Evolutionary conservation across 2,888 invertebrate species (phyloP).

Genomic region (Metacarcinus magister): DNA sequence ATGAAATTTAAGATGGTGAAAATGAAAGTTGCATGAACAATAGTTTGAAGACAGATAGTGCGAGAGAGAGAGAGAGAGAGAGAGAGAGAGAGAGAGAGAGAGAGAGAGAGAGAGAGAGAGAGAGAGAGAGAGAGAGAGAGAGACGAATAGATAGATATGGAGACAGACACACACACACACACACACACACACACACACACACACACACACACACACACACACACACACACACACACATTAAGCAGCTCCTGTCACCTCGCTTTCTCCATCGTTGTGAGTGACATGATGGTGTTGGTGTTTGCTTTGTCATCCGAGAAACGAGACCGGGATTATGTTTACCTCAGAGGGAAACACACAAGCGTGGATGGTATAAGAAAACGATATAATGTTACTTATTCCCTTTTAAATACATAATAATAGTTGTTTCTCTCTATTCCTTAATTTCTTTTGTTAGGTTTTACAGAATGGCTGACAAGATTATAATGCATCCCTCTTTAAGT

Average conservation of each 20-base stretch:
- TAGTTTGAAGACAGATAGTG: not conserved
- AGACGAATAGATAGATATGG: too few species aligned
- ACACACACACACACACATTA: conserved; percentile 54
- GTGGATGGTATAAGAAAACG: too few species aligned
- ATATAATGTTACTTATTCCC: too few species aligned
- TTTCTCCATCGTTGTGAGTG: too few species aligned
- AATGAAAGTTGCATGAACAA: not conserved
- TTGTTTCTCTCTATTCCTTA: too few species aligned
- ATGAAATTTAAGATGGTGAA: not conserved
- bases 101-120: not conserved
- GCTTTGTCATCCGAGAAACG: not conserved
- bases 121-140: not conserved
- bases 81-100: not conserved
- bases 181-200: conserved; percentile 46
- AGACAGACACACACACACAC: not conserved
- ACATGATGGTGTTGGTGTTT: not conserved
- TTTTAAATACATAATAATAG: too few species aligned
- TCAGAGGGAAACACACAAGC: too few species aligned
- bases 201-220: conserved; percentile 19
- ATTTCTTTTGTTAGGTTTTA: too few species aligned
- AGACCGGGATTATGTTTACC: not conserved
- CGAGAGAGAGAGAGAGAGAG: not conserved
- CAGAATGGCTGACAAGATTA: too few species aligned
- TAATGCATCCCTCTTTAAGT: too few species aligned
- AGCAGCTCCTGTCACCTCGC: too few species aligned